Base-by-base conservation (phyloP, 2,888 invertebrate genomes). In the Clitarchus hookeri region DNA sequence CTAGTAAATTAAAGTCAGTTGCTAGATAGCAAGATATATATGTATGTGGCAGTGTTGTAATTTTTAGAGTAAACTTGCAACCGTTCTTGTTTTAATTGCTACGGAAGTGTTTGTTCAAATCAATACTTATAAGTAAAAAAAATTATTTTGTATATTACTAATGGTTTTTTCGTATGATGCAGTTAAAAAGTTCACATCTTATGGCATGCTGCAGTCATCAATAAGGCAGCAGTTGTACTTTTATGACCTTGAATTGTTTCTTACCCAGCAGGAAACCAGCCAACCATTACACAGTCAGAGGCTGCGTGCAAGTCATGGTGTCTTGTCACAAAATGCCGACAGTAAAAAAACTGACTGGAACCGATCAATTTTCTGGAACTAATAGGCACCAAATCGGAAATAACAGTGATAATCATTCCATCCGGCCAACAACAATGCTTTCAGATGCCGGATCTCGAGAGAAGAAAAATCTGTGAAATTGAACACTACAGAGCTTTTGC, bases 391-490 rank as follows among this genome's bases (percentile, higher is more conserved):
- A 19, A 65, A 65, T 65, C 65, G 6, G 65, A 65, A 65, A 65
- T 65, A 65, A 65, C 65, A 19, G 65, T n/a, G 16, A n/a, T 23
- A 65, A n/a, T 6, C 65, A 65, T 53, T 53, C 53, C 53, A 6
- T 65, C 65, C 23, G 65, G 65, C n/a, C n/a, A 9, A 65, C 65
- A 23, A 65, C 65, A 65, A 65, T n/a, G 23, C 65, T 23, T 65
- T 23, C n/a, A n/a, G n/a, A n/a, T 44, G 82, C 36, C 82, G 82
- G 82, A 82, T 82, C 82, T 82, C 27, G 19, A 44, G 44, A 82
- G 11, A 65, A 36, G 82, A 6, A 82, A 26, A 36, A 36, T 82
- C 9, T 8, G 19, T 27, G 44, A 82, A 82, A 82, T 23, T n/a
- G 1, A 65, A 23, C 8, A 23, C 13, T 65, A 23, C 13, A 65